These are phyloP conservation scores for Standfussiana lucernea DNA, from an alignment of 2,888 invertebrate species.

Conservation along the genomic window DNA sequence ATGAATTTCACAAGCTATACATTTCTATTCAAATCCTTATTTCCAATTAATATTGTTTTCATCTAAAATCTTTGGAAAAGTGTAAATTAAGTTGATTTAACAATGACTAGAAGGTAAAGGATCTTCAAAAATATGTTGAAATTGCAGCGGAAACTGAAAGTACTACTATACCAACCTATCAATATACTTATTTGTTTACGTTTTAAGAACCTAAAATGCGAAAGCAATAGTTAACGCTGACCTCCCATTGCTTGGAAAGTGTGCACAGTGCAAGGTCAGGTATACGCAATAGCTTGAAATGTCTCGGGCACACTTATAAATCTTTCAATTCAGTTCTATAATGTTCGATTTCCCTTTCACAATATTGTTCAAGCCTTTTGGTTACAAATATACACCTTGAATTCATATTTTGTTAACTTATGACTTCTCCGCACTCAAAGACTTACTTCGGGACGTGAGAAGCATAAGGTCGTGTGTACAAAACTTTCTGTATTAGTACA, in stretches of 20 bases:
- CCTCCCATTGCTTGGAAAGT: not conserved
- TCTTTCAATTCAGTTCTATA: not conserved
- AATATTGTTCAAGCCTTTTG: conserved; percentile 21
- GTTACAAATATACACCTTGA: conserved; percentile 5
- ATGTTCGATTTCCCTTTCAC: not conserved
- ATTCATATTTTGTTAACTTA: conserved; percentile 7
- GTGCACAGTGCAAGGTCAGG: not conserved
- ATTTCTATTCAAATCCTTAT: not conserved
- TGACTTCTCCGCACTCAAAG: conserved; percentile 19
- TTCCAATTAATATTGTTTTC: not conserved
- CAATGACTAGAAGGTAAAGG: not conserved
- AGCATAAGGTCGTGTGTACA: no score
- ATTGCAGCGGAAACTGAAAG: not conserved
- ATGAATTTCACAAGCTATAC: not conserved
- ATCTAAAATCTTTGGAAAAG: not conserved
- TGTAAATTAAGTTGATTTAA: not conserved
- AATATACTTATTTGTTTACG: not conserved
- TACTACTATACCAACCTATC: not conserved
- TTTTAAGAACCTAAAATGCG: not conserved
- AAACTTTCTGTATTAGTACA: no score
- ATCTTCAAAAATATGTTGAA: not conserved
- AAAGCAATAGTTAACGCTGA: not conserved
- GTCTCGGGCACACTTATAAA: not conserved
- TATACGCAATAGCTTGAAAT: not conserved
- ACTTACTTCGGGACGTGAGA: no score